Evolutionary conservation across 2,888 invertebrate genomes (phyloP).

Genomic region (Drosophila buzzatii): DNA sequence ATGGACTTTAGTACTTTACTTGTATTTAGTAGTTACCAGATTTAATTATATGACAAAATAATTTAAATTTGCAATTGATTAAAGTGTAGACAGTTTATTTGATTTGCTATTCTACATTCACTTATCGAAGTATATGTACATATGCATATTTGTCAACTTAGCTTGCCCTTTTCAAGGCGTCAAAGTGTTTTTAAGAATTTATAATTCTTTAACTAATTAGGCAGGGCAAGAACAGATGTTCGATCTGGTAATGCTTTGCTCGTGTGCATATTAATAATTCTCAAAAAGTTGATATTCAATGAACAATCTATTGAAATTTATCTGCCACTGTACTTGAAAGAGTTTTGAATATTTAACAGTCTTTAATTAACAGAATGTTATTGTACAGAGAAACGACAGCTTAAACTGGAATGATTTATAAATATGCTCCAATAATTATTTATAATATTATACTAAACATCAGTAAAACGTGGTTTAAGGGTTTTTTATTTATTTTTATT

Average conservation of each 20-base stretch:
- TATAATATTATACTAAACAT: neutral
- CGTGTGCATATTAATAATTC: neutral
- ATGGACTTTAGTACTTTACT: neutral
- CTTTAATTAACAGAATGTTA: neutral
- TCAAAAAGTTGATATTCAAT: neutral
- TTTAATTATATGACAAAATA: neutral
- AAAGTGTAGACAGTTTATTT: neutral
- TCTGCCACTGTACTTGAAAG: neutral
- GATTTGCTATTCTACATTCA: neutral
- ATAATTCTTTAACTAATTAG: neutral
- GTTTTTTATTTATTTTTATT: no score
- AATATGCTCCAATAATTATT: neutral
- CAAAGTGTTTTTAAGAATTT: neutral
- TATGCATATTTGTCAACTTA: neutral
- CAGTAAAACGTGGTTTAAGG: neutral
- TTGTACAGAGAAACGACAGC: neutral
- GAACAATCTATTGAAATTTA: no score
- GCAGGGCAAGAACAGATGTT: neutral
- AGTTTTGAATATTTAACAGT: no score
- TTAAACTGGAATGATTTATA: neutral
- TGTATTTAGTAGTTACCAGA: neutral
- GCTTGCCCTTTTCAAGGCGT: neutral
- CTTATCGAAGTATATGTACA: neutral
- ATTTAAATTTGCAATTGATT: neutral
- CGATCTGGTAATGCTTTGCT: neutral